A percentile compares a stretch with the other conserved stretches of the same genome.
Conservation (phyloP, 2,113 vertebrate genomes). For the Datnioides undecimradiatus region DNA sequence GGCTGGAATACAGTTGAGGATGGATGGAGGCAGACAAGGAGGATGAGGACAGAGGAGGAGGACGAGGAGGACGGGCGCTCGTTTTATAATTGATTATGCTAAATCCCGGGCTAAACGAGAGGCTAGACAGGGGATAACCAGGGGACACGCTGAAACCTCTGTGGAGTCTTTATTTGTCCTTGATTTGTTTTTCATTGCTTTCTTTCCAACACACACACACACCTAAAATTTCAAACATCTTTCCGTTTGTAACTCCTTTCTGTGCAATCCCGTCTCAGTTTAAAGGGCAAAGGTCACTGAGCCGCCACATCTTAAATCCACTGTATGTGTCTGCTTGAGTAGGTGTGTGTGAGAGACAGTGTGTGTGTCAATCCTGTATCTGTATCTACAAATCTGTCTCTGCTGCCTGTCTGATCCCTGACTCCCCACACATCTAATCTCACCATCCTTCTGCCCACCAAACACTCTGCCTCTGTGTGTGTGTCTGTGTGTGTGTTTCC, state of each 20-base stretch:
- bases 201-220: not conserved
- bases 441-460: constrained; percentile 42
- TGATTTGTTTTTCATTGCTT: constrained; percentile 3
- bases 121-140: constrained; percentile 65
- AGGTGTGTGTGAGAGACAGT: constrained; percentile 23
- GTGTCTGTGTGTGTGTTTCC: not conserved
- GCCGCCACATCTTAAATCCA: constrained; percentile 33
- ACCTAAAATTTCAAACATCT: constrained; percentile 7
- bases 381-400: constrained; percentile 72
- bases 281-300: constrained; percentile 46
- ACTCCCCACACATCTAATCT: constrained; percentile 72
- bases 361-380: constrained; percentile 70
- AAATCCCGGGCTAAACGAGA: constrained; percentile 65
- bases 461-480: not conserved
- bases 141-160: constrained; percentile 29
- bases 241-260: not conserved
- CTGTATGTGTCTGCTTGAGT: constrained; percentile 31
- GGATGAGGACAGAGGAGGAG: constrained; percentile 19
- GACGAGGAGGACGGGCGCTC: not conserved
- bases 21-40: constrained; percentile 48
- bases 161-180: constrained; percentile 27
- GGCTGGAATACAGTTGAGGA: constrained; percentile 57
- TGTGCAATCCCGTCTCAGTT: constrained; percentile 17
- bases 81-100: constrained; percentile 74
- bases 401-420: constrained; percentile 70